Conservation (phyloP, 2,888 invertebrate species). For the Glaucopsyche alexis region DNA sequence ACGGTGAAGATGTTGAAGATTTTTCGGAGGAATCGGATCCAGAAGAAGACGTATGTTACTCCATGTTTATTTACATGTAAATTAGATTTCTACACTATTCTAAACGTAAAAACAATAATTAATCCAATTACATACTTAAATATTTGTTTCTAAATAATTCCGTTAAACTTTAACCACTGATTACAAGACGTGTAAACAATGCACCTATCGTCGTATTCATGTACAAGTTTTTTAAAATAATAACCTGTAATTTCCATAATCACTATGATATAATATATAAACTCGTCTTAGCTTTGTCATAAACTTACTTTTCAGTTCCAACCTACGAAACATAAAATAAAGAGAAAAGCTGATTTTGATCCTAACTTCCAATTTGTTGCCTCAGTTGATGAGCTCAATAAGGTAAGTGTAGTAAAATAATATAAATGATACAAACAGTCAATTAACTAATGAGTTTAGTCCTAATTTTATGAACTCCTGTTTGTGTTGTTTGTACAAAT, state of each 20-base stretch:
- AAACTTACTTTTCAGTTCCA: slow-evolving; percentile 83
- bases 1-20: slow-evolving; percentile 89
- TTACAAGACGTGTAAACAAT: too few relatives aligned
- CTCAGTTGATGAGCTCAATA: slow-evolving; percentile 88
- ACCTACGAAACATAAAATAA: slow-evolving; percentile 87
- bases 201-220: too few relatives aligned
- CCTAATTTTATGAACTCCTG: too few relatives aligned
- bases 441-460: too few relatives aligned
- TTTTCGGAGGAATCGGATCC: slow-evolving; percentile 89
- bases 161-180: too few relatives aligned
- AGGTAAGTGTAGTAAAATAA: slow-evolving; percentile 51
- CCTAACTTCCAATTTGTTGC: slow-evolving; percentile 90
- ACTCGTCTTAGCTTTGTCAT: background rate
- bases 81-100: slow-evolving; percentile 21
- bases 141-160: too few relatives aligned
- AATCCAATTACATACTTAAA: too few relatives aligned
- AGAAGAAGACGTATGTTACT: slow-evolving; percentile 84
- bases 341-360: slow-evolving; percentile 87
- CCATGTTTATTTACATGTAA: background rate
- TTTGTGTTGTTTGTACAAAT: too few relatives aligned
- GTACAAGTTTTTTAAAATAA: too few relatives aligned
- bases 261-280: too few relatives aligned
- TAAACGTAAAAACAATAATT: background rate
- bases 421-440: background rate
- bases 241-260: too few relatives aligned